Evolutionary conservation across 2,113 vertebrate genomes (phyloP), one percentile per base, ranked within the genome.

Genomic region (Halcyon senegalensis): DNA sequence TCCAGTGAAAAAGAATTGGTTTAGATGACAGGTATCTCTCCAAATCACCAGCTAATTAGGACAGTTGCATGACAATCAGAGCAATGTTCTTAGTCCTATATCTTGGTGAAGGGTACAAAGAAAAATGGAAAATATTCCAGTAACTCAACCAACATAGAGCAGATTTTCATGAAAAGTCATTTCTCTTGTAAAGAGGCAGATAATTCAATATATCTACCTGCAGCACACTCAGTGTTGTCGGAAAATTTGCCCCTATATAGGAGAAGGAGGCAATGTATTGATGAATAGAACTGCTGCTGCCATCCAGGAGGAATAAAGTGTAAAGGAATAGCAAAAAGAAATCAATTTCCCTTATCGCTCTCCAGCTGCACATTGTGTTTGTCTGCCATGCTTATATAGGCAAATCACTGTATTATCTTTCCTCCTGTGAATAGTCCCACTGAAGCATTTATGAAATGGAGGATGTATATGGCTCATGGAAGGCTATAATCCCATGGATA

Each of bases 361-460:
- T 96, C 92, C 75, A 84, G 94, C 64, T 93, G 92, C 92, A 86
- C 85, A 84, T 95, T 60, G 68, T 88, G 64, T 84, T 92, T 94
- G 51, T 84, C 90, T 96, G 88, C 85, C 95, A 72, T 78, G 83
- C 85, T 89, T 93, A 89, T 88, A 90, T 82, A 96, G 94, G 94
- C 92, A 97, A 96, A 96, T 92, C 92, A 85, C 75, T 84, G 35
- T 33, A 85, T 94, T 95, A 72, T 84, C 90, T 89, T 89, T 76
- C 66, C 92, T 94, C 76, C 73, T 91, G 83, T 73, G 92, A 91
- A 84, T 39, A 81, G 92, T 94, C 90, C 80, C 77, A 69, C 4
- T 41, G 89, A 94, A 96, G 27, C 77, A 41, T 96, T 91, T 95
- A 79, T 79, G 91, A 91, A 96, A 93, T 62, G 53, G 66, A 79